Percentiles rank a stretch among this genome's conserved stretches.
These are phyloP conservation scores for Balaeniceps rex DNA, from an alignment of 2,113 vertebrate species.

Conservation along the genomic window DNA sequence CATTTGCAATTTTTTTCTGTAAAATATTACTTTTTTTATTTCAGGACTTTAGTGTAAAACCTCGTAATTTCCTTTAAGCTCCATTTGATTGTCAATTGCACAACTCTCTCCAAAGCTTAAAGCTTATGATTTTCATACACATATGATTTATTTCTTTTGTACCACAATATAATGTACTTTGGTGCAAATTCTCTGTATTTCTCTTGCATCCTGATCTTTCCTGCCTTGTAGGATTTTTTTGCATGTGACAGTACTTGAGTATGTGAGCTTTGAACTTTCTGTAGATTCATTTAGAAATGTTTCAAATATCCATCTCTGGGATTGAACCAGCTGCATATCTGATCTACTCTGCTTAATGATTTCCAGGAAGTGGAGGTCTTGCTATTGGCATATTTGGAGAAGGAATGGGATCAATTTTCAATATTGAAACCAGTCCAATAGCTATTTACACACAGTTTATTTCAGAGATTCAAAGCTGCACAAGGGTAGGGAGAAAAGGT, in stretches of 20 bases:
- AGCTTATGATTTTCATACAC: slow-evolving; percentile 76
- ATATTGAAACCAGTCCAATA: slow-evolving; percentile 10
- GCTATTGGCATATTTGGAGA: slow-evolving; percentile 42
- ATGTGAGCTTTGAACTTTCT: slow-evolving; percentile 12
- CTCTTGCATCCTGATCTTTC: slow-evolving; percentile 6
- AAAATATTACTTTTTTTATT: slow-evolving; percentile 85
- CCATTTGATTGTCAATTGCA: slow-evolving; percentile 87
- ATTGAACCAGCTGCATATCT: not conserved
- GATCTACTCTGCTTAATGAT: slow-evolving; percentile 6
- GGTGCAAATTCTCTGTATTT: slow-evolving; percentile 29
- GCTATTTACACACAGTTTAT: not conserved
- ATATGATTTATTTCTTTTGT: slow-evolving; percentile 75
- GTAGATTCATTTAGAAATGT: not conserved
- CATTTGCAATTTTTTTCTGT: slow-evolving; percentile 80
- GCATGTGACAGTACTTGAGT: not conserved
- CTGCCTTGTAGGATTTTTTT: not conserved
- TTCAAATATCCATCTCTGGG: not conserved
- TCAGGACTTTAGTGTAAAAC: slow-evolving; percentile 79
- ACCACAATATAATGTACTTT: slow-evolving; percentile 62
- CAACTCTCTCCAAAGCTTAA: slow-evolving; percentile 79
- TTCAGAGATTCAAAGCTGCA: not conserved
- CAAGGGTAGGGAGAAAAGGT: not conserved
- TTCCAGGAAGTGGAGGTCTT: slow-evolving; percentile 32
- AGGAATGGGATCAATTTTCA: slow-evolving; percentile 36
- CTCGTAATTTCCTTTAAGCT: slow-evolving; percentile 83